Base-by-base conservation (phyloP, 2,797 vertebrate species). In the Ptychobarbus kaznakovi region DNA sequence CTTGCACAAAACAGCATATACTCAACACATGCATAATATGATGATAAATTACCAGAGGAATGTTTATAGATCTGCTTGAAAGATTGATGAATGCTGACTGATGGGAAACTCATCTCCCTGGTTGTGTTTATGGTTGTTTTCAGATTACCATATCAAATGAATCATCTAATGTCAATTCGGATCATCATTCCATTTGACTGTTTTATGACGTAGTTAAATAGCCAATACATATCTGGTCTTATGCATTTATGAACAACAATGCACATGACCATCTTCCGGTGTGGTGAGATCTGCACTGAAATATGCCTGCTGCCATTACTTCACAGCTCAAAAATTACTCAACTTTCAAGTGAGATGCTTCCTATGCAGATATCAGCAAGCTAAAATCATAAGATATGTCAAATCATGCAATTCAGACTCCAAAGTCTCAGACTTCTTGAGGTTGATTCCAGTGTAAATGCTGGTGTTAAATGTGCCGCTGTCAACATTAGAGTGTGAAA, bases 51-150 rank as follows among this genome's bases (percentile, higher is more conserved):
- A 65, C 25, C 2, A 32, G 42, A 80, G 25, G 58, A 49, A 63
- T 44, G 38, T 42, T 78, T 28, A 25, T 61, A 42, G 25, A 78
- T 44, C 38, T 46, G 56, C 40, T 46, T 44, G 16, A 38, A 44
- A 44, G 40, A 46, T 40, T 20, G 0, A 11, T 20, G 40, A 79
- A 42, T 65, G 76, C 38, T 65, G 58, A 77, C 51, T 35, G 51
- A 40, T 56, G 32, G 49, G 22, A 58, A 38, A 56, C 51, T 40
- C 53, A 78, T 65, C 40, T 65, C 25, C 25, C 25, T 80, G 58
- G 79, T 20, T 25, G 69, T 69, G 46, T 70, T 81, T 42, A 53
- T 81, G 35, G 22, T 56, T 42, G 15, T 81, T 69, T 69, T 40
- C 15, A 40, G 28, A 81, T 81, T 53, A 81, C 7, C 28, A 51